Evolutionary conservation across 2,888 invertebrate genomes (phyloP), one percentile per base, ranked within the genome.

Genomic region (Mantis religiosa): DNA sequence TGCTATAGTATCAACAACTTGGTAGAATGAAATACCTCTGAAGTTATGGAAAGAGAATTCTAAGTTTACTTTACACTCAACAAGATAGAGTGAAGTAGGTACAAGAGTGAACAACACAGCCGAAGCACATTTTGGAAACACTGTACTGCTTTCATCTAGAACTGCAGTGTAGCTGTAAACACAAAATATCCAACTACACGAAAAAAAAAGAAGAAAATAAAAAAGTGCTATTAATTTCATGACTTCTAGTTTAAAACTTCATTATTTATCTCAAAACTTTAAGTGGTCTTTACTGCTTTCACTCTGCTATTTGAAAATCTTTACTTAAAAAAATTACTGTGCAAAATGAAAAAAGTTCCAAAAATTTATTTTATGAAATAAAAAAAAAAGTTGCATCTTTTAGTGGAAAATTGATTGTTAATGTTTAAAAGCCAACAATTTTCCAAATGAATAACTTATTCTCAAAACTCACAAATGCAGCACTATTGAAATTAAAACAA

Each of bases 251-350:
- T 20, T 71, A 20, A 71, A 71, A 71, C 3, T 20, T 71, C 54
- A 20, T 71, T 71, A 71, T 71, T 71, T 71, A 71, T 20, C 54
- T 20, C 54, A 71, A 71, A 87, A 30, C 82, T 82, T 88, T 86
- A 90, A 89, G 90, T 90, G 90, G 89, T 89, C 90, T 90, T 89
- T 90, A 90, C 90, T 90, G 90, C 90, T 90, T 88, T 88, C 89
- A 89, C 89, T 88, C 89, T 90, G 89, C 90, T 89, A 88, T 88
- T 41, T 28, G 84, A 88, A 28, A 28, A 6, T 28, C 28, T 86
- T 54, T 71, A 25, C 54, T 71, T 41, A 71, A 71, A 71, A 20
- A 15, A 71, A 3, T 71, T 71, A 71, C 54, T 71, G 25, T 71
- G 20, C 54, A 71, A 71, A 71, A 71, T 71, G 15, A 71, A 71